Evolutionary conservation across 2,888 invertebrate genomes (phyloP).

Genomic region (Melanostoma mellinum): DNA sequence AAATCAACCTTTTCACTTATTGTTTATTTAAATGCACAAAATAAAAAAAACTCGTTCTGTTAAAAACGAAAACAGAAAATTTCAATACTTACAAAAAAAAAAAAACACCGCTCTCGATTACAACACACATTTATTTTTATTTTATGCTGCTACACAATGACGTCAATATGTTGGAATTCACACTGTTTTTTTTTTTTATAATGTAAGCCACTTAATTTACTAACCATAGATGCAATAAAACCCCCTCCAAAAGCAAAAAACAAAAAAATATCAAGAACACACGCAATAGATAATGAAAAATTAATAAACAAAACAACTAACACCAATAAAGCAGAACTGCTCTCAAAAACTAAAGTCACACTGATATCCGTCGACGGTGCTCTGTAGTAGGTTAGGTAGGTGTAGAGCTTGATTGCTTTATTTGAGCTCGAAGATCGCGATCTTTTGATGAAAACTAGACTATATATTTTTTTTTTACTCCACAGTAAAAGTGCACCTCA

Average conservation of each 20-base stretch:
- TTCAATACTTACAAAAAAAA: slow-evolving; percentile 17
- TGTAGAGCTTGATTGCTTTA: not conserved
- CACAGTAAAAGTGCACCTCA: not conserved
- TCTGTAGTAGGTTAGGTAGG: too few species aligned
- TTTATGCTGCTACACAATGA: slow-evolving; percentile 40
- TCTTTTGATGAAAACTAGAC: not conserved
- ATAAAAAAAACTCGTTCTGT: slow-evolving; percentile 8
- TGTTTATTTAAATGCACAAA: slow-evolving; percentile 11
- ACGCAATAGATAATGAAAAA: slow-evolving; percentile 40
- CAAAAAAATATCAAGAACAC: slow-evolving; percentile 6
- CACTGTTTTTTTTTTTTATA: slow-evolving; percentile 39
- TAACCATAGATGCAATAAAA: slow-evolving; percentile 45
- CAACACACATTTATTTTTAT: slow-evolving; percentile 16
- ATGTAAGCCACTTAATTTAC: slow-evolving; percentile 30
- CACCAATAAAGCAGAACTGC: not conserved
- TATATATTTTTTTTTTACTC: not conserved
- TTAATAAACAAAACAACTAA: slow-evolving; percentile 44
- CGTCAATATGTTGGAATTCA: slow-evolving; percentile 60
- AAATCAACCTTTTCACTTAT: slow-evolving; percentile 23
- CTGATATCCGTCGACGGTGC: slow-evolving; percentile 3
- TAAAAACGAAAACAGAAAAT: slow-evolving; percentile 6
- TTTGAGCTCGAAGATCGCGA: slow-evolving; percentile 1
- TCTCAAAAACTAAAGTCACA: slow-evolving; percentile 10
- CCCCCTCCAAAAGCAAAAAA: slow-evolving; percentile 21
- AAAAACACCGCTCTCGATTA: slow-evolving; percentile 59